Evolutionary conservation across 2,797 vertebrate genomes (phyloP), one percentile per base, ranked within the genome.

Genomic region (Pogoniulus pusillus): DNA sequence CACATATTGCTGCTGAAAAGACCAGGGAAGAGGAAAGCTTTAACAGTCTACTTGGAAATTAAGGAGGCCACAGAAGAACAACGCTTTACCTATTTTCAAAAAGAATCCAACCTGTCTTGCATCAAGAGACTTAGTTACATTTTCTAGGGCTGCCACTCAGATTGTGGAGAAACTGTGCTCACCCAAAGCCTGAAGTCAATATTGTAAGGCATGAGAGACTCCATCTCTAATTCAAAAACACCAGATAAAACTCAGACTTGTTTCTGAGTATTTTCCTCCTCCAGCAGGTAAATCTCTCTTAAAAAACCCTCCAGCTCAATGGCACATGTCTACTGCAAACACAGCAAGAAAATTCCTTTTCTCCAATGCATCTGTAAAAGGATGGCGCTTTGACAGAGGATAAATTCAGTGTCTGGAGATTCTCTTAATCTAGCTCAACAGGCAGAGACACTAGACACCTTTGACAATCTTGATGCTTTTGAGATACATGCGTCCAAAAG

Each of bases 381-480:
- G 65, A 60, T 0, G 0, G 3, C 6, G 60, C 54, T 87, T 75
- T 94, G 77, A 90, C 2, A 27, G 22, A 29, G 32, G n/a, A 76
- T 11, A 39, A 37, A 74, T 76, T 6, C 3, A 3, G 59, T 2
- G 2, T 53, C 45, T 4, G 2, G 82, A 66, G 82, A 66, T 58
- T 26, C 34, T 82, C 90, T 93, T 75, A 59, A 90, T 83, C 75
- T 2, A 6, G 63, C 60, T 83, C 60, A 4, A 65, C 0, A 2
- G 75, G 71, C 60, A 82, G 60, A 59, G 19, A 68, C 20, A 26
- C 32, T 4, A 7, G 3, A 32, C 66, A 60, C 62, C 72, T 89
- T 81, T 90, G 20, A 83, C 77, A 39, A 18, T 69, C 80, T 55
- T 58, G 66, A 93, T 57, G 79, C 45, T 87, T 92, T 93, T 55